Evolutionary conservation across 2,113 vertebrate genomes (phyloP), one percentile per base, ranked within the genome.

Genomic region (Prietella phreatophila): DNA sequence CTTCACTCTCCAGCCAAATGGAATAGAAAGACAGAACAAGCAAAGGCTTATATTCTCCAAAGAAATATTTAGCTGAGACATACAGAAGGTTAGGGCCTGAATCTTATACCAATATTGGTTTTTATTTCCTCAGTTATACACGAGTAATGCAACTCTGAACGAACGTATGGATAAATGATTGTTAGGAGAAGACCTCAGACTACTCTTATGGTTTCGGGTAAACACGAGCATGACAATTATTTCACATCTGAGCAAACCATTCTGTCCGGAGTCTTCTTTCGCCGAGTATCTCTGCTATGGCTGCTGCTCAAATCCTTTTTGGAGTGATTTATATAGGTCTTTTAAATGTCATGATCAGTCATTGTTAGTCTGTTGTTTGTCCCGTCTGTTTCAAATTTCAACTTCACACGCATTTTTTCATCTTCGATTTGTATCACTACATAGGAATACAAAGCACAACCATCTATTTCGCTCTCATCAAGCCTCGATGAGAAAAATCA

Each of bases 1-100:
- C 86, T 82, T 60, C 22, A 76, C 15, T 87, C 69, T 83, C 39
- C 58, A 56, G 22, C 33, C 50, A 63, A 88, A 88, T 33, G 56
- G 69, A 63, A 60, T 27, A 63, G 36, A 20, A 83, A 22, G 69
- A 76, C 55, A 63, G 81, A 63, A 83, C 55, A 60, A 83, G 33
- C 25, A 53, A 25, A 47, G 20, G 15, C 50, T 47, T 83, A 33
- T 50, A 13, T 53, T 8, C 30, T 39, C 60, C 20, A 39, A 33
- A 33, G 69, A 36, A 11, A 25, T 22, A 58, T 58, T 55, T 56
- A 42, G 0, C 61, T 9, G 22, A 83, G 58, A 83, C 25, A 13
- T 30, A 55, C 76, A 79, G 50, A 15, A 55, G 50, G 50, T 55
- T 79, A 27, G 10, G 15, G 42, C 14, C 0, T 76, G 20, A 76